A percentile compares a stretch with the other conserved stretches of the same genome.
Conservation (phyloP, 2,113 vertebrate species). For the Pelecanus crispus region DNA sequence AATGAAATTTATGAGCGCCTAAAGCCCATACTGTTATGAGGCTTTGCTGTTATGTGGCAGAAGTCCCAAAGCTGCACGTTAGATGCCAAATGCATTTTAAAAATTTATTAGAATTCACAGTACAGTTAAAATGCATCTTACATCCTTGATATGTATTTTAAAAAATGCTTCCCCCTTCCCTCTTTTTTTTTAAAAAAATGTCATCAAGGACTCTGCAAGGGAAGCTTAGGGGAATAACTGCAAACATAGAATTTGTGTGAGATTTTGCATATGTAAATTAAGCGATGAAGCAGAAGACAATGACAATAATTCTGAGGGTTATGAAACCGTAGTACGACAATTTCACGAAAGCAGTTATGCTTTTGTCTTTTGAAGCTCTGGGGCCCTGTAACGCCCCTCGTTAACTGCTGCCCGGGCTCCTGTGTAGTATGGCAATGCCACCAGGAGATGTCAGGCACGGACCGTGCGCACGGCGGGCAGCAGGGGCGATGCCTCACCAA, state of each 20-base stretch:
- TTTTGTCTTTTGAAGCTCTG: no score
- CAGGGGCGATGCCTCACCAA: background rate
- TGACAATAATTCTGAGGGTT: background rate
- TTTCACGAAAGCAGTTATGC: fast-evolving
- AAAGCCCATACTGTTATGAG: background rate
- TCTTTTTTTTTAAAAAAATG: background rate
- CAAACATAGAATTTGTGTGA: background rate
- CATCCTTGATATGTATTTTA: background rate
- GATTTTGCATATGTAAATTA: background rate
- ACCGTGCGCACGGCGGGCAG: background rate
- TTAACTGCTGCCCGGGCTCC: background rate
- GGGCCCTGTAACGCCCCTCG: fast-evolving
- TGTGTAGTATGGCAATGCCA: conserved; percentile 18
- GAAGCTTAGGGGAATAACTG: background rate
- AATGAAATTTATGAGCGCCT: background rate
- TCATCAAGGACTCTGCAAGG: background rate
- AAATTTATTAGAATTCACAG: background rate
- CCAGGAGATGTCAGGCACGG: conserved; percentile 72
- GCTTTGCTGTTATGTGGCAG: background rate
- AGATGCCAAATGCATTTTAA: background rate
- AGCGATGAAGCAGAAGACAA: background rate
- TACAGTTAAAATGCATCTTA: background rate
- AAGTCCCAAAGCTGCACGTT: background rate
- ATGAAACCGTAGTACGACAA: background rate
- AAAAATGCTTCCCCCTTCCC: fast-evolving